Evolutionary conservation across 1,140 invertebrate genomes (phyloP), one percentile per base, ranked within the genome.

Genomic region (Pygmarrhopalites habei): DNA sequence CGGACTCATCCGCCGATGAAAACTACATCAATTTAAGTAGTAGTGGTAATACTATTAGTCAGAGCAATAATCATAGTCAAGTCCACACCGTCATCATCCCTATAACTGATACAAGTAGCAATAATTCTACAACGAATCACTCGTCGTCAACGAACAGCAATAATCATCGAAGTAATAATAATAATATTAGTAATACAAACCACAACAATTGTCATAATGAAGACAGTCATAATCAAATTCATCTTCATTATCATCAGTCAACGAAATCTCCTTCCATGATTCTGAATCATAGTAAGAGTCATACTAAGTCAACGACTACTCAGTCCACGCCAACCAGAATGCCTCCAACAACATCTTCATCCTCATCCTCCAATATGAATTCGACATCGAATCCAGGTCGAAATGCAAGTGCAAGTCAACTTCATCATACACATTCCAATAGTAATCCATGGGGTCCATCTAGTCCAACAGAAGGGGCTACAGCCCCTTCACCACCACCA

Each of bases 391-490:
- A 35, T 35, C 5, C 5, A 7, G 5, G 15, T 35, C 5, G 15
- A 7, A 35, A 15, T 35, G 32, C 32, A 15, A 35, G 32, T 35
- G 32, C 32, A 5, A 35, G 32, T 35, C 32, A 35, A 5, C n/a
- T n/a, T n/a, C n/a, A n/a, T n/a, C 41, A 52, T 49, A 26, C 52
- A 28, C n/a, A 19, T 3, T 55, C 26, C 17, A 29, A 61, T 26
- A 53, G 35, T 41, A 57, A 66, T 55, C 60, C 64, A 23, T 67
- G 65, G 65, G 60, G 63, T 39, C 65, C 68, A 23, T 49, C 68
- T 14, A 67, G 65, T 62, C 63, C 66, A 19, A 70, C 69, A 15
- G 69, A 70, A 70, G 69, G 63, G 28, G 63, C 65, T 21, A 66
- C 63, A n/a, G 66, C 65, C 15, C 63, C 67, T 26, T 67, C 68